phyloP scores from a whole-genome alignment of 2,797 vertebrate species.

The Paedocypris micromegethes region DNA sequence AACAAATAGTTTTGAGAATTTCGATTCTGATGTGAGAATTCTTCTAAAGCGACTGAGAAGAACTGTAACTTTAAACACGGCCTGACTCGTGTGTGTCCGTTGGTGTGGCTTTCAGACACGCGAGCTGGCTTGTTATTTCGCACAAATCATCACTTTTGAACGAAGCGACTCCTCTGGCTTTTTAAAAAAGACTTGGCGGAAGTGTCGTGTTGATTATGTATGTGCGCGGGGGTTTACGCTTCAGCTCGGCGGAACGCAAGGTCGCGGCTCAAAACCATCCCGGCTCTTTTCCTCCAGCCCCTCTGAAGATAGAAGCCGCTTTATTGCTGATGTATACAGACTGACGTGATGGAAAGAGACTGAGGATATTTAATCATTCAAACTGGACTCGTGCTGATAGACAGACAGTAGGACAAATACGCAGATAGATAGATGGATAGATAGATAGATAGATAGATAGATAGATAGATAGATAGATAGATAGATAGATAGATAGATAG shows the following conservation, averaged over 20 bases:
- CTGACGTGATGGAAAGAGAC: slow-evolving; percentile 4
- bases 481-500: too few species aligned
- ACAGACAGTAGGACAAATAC: too few species aligned
- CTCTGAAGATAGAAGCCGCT: too few species aligned
- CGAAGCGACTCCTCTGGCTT: neutral
- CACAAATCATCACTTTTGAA: slow-evolving; percentile 6
- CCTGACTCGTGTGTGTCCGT: neutral
- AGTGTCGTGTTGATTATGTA: neutral
- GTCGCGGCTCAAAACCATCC: neutral
- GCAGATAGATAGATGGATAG: too few species aligned
- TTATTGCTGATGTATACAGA: neutral
- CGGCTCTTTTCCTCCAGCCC: too few species aligned
- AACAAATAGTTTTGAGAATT: too few species aligned
- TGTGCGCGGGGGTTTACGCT: too few species aligned
- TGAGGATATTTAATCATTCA: neutral
- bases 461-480: too few species aligned
- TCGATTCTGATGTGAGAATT: too few species aligned
- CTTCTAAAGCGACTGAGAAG: too few species aligned
- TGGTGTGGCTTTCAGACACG: neutral
- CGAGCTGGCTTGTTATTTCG: neutral
- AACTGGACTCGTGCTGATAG: too few species aligned
- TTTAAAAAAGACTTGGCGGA: neutral
- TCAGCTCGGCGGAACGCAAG: neutral
- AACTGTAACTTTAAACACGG: neutral
- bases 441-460: too few species aligned